phyloP scores from a whole-genome alignment of 37 sponge, comb jelly and placozoan species.

The Chondrosia reniformis region DNA sequence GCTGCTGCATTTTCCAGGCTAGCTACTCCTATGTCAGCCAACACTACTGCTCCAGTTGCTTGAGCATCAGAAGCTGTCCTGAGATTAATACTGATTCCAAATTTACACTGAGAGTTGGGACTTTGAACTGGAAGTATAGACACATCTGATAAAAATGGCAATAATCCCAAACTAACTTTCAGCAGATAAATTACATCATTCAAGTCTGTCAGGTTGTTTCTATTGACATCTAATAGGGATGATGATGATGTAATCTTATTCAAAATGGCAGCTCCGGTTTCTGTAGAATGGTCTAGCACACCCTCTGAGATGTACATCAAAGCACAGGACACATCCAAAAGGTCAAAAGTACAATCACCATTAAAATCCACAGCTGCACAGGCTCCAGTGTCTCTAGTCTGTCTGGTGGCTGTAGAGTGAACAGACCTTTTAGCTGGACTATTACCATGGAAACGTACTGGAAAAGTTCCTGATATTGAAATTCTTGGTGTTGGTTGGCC shows the following conservation, averaged over 20 bases:
- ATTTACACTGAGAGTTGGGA: slow-evolving; percentile 29
- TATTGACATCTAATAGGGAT: slow-evolving; percentile 41
- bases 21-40: slow-evolving; percentile 34
- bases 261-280: slow-evolving; percentile 25
- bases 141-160: slow-evolving; percentile 45
- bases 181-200: slow-evolving; percentile 64
- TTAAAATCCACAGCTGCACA: slow-evolving; percentile 59
- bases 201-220: slow-evolving; percentile 41
- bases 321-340: slow-evolving; percentile 47
- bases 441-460: neutral
- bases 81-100: slow-evolving; percentile 42
- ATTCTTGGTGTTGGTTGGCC: slow-evolving; percentile 49
- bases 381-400: neutral
- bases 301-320: slow-evolving; percentile 45
- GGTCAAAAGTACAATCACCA: slow-evolving; percentile 71
- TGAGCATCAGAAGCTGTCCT: neutral
- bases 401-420: neutral
- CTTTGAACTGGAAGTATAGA: slow-evolving; percentile 35
- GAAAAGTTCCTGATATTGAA: slow-evolving; percentile 36
- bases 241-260: neutral
- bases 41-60: slow-evolving; percentile 8
- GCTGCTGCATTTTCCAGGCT: neutral
- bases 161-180: slow-evolving; percentile 32
- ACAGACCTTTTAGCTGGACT: slow-evolving; percentile 10
- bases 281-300: slow-evolving; percentile 17